phyloP scores from a whole-genome alignment of 2,797 vertebrate species.

The Acropternis orthonyx region DNA sequence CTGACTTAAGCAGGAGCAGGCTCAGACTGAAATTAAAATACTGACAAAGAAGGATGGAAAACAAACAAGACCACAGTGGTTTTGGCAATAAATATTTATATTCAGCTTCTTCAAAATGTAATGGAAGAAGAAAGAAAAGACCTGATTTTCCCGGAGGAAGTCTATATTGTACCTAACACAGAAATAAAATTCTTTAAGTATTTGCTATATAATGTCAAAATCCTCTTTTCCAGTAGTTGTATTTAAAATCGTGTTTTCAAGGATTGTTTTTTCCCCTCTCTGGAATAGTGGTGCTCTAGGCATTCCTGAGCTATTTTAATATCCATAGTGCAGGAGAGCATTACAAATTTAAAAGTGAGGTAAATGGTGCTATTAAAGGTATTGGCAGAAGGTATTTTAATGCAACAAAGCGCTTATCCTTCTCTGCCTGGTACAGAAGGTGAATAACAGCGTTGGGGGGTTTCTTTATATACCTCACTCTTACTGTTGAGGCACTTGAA shows the following conservation, averaged over 20 bases:
- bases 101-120: neutral
- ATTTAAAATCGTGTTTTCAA: neutral
- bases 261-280: neutral
- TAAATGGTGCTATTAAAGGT: neutral
- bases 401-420: neutral
- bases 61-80: neutral
- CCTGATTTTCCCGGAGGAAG: neutral
- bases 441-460: neutral
- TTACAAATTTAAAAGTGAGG: neutral
- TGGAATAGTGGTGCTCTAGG: neutral
- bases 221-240: neutral
- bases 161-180: neutral
- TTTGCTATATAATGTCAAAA: neutral
- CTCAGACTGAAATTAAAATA: neutral
- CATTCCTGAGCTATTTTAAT: neutral
- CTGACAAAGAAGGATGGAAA: neutral
- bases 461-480: neutral
- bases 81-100: neutral
- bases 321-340: neutral
- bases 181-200: neutral
- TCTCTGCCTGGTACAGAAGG: neutral
- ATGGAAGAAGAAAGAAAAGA: neutral
- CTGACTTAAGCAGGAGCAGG: neutral
- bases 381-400: neutral
- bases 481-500: neutral